Evolutionary conservation across 2,113 vertebrate species (phyloP).

Genomic region (Takifugu flavidus): DNA sequence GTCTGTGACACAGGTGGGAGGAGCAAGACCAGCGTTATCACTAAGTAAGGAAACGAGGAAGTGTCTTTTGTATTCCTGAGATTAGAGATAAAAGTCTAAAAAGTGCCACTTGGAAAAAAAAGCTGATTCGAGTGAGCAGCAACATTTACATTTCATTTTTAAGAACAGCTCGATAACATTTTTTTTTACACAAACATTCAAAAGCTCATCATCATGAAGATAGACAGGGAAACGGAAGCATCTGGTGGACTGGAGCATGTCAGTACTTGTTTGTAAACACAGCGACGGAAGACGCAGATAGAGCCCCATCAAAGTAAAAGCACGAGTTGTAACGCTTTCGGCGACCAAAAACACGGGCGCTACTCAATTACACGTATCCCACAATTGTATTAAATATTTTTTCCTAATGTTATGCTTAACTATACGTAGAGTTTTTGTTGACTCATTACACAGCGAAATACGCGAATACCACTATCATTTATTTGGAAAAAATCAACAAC

Average conservation of each 20-base stretch:
- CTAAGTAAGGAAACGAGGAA: conserved; percentile 22
- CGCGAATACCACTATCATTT: no score
- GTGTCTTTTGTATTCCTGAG: conserved; percentile 1
- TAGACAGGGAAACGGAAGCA: neutral
- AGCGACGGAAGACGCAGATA: conserved; percentile 9
- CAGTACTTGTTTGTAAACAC: conserved; percentile 61
- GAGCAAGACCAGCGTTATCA: conserved; percentile 2
- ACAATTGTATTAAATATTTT: no score
- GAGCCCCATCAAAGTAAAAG: conserved; percentile 48
- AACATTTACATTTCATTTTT: neutral
- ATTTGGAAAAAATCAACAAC: no score
- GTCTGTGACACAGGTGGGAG: conserved; percentile 9
- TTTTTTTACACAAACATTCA: neutral
- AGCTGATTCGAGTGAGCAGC: no score
- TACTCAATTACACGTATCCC: no score
- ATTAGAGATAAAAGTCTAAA: neutral
- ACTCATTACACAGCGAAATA: no score
- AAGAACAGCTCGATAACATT: neutral
- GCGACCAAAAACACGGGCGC: no score
- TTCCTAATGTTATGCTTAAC: no score
- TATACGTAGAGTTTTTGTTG: no score
- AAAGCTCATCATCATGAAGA: neutral
- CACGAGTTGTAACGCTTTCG: neutral
- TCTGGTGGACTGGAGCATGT: conserved; percentile 58
- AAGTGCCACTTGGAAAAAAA: neutral